Evolutionary conservation across 2,113 vertebrate species (phyloP), one percentile per base, ranked within the genome.

Genomic region (Psittacula cyanocephala): DNA sequence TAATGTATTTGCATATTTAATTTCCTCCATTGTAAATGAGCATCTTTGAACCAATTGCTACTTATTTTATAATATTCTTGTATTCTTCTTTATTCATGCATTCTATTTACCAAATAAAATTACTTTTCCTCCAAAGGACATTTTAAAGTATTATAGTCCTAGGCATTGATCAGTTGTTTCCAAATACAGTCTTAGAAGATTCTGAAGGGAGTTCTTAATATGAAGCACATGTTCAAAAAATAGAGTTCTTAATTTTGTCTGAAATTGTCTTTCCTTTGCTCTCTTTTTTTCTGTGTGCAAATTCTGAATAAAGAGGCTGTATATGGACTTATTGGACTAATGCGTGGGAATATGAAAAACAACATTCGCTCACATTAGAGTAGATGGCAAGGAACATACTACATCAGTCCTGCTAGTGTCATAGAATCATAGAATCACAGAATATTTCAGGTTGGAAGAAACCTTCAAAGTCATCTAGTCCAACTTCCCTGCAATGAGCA

Each of bases 1-100:
- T 97, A 98, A 95, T 94, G 25, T 88, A 98, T 98, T 98, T 98
- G 95, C 98, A 98, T 98, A 97, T 98, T 98, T 98, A 97, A 98
- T 98, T 98, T 98, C 89, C 96, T 97, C 91, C 87, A 84, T 96
- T 97, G 95, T 98, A 98, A 98, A 98, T 97, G 88, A 97, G 62
- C 70, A 97, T 96, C 96, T 98, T 96, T 97, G 96, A 97, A 97
- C 90, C 70, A 88, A 93, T 95, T 98, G n/a, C 74, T 97, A 98
- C 97, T 98, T 98, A 97, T 97, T 98, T 97, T 93, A 96, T 84
- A 94, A 82, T 97, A 97, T 97, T 97, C 84, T 94, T 97, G 77
- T 94, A 95, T 94, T 97, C 96, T 97, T 98, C 92, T 97, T 98
- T 97, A 97, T 97, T 98, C 88, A 97, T 95, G 67, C 71, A 95